These are phyloP conservation scores for Triplophysa rosa DNA, from an alignment of 2,113 vertebrate genomes.

Conservation along the genomic window DNA sequence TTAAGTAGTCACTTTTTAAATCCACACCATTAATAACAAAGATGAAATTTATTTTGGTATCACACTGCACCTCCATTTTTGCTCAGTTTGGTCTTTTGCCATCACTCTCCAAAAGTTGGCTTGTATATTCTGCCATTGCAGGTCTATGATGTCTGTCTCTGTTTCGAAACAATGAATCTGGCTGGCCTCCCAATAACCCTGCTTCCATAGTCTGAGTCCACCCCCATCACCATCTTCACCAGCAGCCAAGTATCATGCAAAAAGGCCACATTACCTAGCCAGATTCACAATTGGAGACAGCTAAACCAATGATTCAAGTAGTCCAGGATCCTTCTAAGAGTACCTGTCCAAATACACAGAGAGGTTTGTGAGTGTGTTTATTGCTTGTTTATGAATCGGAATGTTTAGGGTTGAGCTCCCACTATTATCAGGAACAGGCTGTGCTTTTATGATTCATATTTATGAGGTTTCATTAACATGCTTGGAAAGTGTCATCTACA, in stretches of 20 bases:
- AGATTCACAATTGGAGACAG: neutral
- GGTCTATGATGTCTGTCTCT: neutral
- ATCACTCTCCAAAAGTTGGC: conserved; percentile 16
- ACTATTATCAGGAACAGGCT: neutral
- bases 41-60: neutral
- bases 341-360: neutral
- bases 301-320: neutral
- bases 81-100: neutral
- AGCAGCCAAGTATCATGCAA: conserved; percentile 33
- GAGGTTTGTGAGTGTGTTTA: conserved; percentile 7
- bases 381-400: conserved; percentile 27
- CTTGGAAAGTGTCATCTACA: conserved; percentile 34
- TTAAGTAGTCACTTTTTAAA: neutral
- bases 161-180: conserved; percentile 36
- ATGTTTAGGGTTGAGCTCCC: neutral
- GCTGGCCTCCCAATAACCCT: conserved; percentile 49
- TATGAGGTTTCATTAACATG: conserved; percentile 18
- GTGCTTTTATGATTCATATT: conserved; percentile 28
- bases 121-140: neutral
- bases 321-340: neutral
- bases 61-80: neutral
- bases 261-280: conserved; percentile 29
- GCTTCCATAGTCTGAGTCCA: conserved; percentile 39
- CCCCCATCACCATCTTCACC: conserved; percentile 9
- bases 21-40: neutral